Conservation (phyloP, 2,113 vertebrate species). For the Cyprinodon tularosa region DNA sequence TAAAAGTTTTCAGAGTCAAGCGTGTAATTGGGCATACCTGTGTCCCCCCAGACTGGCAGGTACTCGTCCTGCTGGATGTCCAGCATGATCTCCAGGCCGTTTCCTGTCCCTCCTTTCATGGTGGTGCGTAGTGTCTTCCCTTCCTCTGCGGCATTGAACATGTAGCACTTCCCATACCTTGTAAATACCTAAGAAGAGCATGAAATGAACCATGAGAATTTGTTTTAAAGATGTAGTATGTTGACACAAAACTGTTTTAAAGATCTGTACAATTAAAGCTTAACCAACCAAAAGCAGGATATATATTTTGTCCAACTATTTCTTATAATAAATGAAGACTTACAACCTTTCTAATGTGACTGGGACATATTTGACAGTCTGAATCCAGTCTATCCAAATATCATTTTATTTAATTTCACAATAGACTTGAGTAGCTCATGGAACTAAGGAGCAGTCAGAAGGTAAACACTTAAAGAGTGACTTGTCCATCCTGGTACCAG, state of each 20-base stretch:
- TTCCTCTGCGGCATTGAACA: constrained; percentile 97
- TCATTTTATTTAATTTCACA: neutral
- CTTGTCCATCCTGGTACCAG: neutral
- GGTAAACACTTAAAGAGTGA: neutral
- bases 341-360: too few relatives aligned
- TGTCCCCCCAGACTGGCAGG: constrained; percentile 83
- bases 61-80: constrained; percentile 97
- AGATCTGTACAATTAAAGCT: neutral
- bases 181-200: constrained; percentile 90
- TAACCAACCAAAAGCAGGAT: too few relatives aligned
- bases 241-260: neutral
- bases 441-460: neutral
- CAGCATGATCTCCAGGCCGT: constrained; percentile 98
- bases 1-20: neutral
- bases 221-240: neutral
- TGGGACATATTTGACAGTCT: neutral
- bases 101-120: constrained; percentile 96
- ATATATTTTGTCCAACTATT: neutral
- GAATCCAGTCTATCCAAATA: neutral
- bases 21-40: constrained; percentile 66
- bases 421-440: neutral
- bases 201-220: constrained; percentile 1
- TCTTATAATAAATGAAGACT: too few relatives aligned
- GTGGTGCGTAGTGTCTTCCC: constrained; percentile 93
- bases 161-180: constrained; percentile 98